phyloP scores from a whole-genome alignment of 2,888 invertebrate genomes.

The Arge pagana region DNA sequence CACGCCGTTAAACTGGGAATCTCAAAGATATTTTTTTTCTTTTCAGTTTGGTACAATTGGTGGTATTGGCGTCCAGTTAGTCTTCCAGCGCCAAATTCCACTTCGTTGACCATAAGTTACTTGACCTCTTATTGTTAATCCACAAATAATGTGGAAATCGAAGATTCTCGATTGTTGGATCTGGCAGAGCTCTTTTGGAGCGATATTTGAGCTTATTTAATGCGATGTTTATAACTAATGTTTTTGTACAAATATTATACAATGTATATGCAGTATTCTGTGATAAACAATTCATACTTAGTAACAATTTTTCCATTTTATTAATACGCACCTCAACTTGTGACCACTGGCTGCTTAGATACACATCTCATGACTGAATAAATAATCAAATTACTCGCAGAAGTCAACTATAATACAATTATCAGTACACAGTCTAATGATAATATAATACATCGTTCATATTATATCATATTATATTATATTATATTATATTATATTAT shows the following conservation, averaged over 20 bases:
- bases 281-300: no score
- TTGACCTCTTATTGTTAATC: constrained; percentile 73
- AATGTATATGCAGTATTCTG: no score
- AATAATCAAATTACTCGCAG: no score
- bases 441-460: no score
- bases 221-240: constrained; percentile 6
- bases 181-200: no score
- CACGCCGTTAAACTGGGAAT: constrained; percentile 10
- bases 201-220: background rate
- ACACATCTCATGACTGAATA: no score
- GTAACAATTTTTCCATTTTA: constrained; percentile 16
- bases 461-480: no score
- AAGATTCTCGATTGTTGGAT: no score
- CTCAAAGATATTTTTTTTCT: constrained; percentile 29
- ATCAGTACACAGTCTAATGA: no score
- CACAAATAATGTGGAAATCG: constrained; percentile 19
- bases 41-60: constrained; percentile 83
- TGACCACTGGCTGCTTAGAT: background rate
- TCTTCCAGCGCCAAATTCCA: constrained; percentile 66
- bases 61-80: constrained; percentile 80
- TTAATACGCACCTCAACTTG: constrained; percentile 1
- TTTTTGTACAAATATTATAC: constrained; percentile 1
- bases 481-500: no score
- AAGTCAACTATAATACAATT: no score
- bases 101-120: constrained; percentile 67